A percentile compares a stretch with the other conserved stretches of the same genome.
phyloP scores from a whole-genome alignment of 2,888 invertebrate species.

The Aphrophora alni region DNA sequence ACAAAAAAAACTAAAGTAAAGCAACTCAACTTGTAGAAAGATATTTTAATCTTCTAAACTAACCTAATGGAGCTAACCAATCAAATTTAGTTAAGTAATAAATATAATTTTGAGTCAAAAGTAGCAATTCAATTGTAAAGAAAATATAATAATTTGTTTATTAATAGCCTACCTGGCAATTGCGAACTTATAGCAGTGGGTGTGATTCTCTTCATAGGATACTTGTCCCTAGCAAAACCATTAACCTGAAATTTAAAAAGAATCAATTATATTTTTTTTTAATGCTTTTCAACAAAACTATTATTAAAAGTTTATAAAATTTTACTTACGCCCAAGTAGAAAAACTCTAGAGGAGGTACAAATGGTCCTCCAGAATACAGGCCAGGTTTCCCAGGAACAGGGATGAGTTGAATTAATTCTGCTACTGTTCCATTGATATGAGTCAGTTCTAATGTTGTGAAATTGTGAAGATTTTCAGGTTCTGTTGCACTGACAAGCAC shows the following conservation, averaged over 20 bases:
- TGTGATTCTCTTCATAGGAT: conserved; percentile 67
- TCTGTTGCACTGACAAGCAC: conserved; percentile 53
- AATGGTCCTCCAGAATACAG: conserved; percentile 65
- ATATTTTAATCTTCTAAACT: too few relatives aligned
- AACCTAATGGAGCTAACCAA: too few relatives aligned
- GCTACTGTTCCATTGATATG: conserved; percentile 47
- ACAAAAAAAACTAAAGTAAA: too few relatives aligned
- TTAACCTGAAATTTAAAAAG: conserved; percentile 63
- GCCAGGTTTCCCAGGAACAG: conserved; percentile 46
- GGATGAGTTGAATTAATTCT: conserved; percentile 48
- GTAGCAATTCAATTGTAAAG: too few relatives aligned
- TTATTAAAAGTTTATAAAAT: not conserved
- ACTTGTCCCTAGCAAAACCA: conserved; percentile 67
- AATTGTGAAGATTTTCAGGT: conserved; percentile 49
- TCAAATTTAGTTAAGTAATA: too few relatives aligned
- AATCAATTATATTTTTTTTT: conserved; percentile 29
- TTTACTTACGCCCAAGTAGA: conserved; percentile 67
- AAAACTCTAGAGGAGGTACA: conserved; percentile 68
- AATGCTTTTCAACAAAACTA: too few relatives aligned
- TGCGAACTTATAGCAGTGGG: conserved; percentile 70
- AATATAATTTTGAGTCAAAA: too few relatives aligned
- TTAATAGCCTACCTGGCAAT: conserved; percentile 64
- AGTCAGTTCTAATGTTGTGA: conserved; percentile 52
- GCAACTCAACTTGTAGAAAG: too few relatives aligned
- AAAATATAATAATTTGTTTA: too few relatives aligned